A percentile compares a stretch with the other conserved stretches of the same genome.
Evolutionary conservation across 2,888 invertebrate species (phyloP).

Genomic region (Pycnomerus fuliginosus): DNA sequence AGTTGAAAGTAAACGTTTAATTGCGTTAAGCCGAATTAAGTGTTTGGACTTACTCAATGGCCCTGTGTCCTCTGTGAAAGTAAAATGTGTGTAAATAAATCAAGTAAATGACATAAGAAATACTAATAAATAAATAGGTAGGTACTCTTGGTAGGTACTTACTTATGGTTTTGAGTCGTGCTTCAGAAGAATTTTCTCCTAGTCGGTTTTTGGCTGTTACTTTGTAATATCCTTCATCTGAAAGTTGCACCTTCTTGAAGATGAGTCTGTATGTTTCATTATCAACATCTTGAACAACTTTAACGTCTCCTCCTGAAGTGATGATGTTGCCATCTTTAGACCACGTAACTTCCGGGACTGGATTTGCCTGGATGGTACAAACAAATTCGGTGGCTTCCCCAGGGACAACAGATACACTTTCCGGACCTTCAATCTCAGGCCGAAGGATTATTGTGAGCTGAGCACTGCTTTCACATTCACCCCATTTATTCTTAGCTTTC

Average conservation of each 20-base stretch:
- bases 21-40: no score
- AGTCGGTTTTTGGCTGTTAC: constrained; percentile 75
- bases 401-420: constrained; percentile 71
- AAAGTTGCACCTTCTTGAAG: constrained; percentile 67
- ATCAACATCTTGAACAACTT: constrained; percentile 61
- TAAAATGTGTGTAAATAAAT: constrained; percentile 20
- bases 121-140: constrained; percentile 8
- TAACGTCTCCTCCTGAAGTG: constrained; percentile 58
- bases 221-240: constrained; percentile 77
- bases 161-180: constrained; percentile 73
- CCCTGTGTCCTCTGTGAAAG: constrained; percentile 49
- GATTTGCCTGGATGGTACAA: constrained; percentile 77
- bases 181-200: constrained; percentile 70
- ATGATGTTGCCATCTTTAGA: constrained; percentile 65
- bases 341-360: constrained; percentile 88
- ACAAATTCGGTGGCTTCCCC: constrained; percentile 75
- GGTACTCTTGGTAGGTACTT: no score
- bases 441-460: constrained; percentile 75
- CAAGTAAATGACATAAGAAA: constrained; percentile 2
- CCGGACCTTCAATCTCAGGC: constrained; percentile 76
- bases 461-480: constrained; percentile 70
- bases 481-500: constrained; percentile 78
- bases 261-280: constrained; percentile 69
- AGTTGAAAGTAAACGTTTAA: no score
- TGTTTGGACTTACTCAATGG: constrained; percentile 51